Base-by-base conservation (phyloP, 2,888 invertebrate species). In the Lycocerus yunnanus region DNA sequence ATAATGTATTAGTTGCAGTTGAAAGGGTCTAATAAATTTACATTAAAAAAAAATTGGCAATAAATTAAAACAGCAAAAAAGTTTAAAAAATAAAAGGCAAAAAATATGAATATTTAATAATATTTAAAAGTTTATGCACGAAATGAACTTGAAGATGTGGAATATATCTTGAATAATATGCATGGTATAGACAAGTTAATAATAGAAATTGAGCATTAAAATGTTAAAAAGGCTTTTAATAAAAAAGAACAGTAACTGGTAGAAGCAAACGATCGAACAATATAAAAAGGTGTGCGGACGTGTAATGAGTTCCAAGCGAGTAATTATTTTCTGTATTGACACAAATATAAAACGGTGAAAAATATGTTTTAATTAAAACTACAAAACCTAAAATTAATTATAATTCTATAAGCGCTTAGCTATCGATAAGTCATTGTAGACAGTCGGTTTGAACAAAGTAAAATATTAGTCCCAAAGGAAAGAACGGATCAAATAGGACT, bases 401-500 rank as follows among this genome's bases (percentile, higher is more conserved):
- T 15, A 15, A 66, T 27, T 21, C 24, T 66, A 27, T 24, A 27
- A 24, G 15, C 15, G 27, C 58, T 43, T 68, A 24, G 69, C 66
- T 66, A 67, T 69, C 67, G 69, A 75, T 72, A 72, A 75, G 72
- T 72, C 75, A 69, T 27, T 24, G 66, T 67, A 63, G 75, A 75
- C 72, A 75, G 69, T 68, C 13, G 75, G 58, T 75, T 75, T 65
- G 67, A 67, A 67, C 69, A 67, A 70, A 72, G 71, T 72, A 75
- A 75, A 75, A 72, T 75, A 75, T 75, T 71, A 75, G 66, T 72
- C 75, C 72, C 75, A 58, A 43, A 67, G 69, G 75, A 70, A 59
- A 58, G 20, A 21, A 70, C 21, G 66, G 75, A 75, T 75, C 75
- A 66, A 71, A 27, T 18, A 66, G 58, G 59, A 73, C 66, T 60